Conservation (phyloP, 2,797 vertebrate genomes). For the Pempheris klunzingeri region DNA sequence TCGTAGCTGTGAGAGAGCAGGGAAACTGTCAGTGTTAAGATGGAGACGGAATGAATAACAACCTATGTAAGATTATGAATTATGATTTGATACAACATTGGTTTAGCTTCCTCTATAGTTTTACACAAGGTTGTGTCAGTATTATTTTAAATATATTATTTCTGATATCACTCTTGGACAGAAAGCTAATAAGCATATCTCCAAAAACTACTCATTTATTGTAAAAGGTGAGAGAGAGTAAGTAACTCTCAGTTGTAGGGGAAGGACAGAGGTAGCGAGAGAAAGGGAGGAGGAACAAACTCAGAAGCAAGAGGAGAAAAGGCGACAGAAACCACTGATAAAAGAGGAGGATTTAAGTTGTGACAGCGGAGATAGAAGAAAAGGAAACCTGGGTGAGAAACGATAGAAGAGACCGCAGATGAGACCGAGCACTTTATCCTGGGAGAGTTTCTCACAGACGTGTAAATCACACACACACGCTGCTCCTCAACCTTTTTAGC, state of each 20-base stretch:
- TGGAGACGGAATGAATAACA: constrained; percentile 58
- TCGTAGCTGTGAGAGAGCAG: constrained; percentile 66
- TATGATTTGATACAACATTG: constrained; percentile 65
- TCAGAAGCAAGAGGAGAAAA: background rate
- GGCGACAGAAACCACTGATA: background rate
- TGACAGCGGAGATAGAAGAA: background rate
- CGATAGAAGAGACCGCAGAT: constrained; percentile 17
- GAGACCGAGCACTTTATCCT: constrained; percentile 36
- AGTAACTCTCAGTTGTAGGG: background rate
- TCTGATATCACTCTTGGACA: background rate
- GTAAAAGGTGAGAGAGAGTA: background rate
- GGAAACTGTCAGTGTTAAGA: constrained; percentile 56
- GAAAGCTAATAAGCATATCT: background rate
- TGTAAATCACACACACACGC: constrained; percentile 57
- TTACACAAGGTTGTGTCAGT: constrained; percentile 62
- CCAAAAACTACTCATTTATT: background rate
- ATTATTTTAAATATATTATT: constrained; percentile 41
- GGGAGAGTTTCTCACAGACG: constrained; percentile 51
- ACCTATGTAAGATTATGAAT: constrained; percentile 57
- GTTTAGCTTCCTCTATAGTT: constrained; percentile 68
- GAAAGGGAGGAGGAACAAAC: background rate
- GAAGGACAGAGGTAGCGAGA: constrained; percentile 11
- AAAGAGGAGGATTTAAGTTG: background rate
- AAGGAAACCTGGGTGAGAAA: constrained; percentile 16
- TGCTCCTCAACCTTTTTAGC: constrained; percentile 33